Evolutionary conservation across 2,888 invertebrate species (phyloP).

Genomic region (Miltochrista miniata): DNA sequence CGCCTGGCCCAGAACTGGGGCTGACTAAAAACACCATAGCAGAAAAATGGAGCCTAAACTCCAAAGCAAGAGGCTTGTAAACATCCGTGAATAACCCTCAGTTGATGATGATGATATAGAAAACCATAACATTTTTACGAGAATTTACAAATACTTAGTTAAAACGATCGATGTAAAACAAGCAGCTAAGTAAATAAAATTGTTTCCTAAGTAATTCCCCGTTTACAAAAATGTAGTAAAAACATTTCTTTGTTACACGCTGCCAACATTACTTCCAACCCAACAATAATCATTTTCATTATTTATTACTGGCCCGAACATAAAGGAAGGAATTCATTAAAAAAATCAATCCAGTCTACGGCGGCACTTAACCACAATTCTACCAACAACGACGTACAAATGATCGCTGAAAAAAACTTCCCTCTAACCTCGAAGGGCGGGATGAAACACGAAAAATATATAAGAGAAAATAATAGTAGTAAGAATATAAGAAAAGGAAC

Average conservation of each 20-base stretch:
- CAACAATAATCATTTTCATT: conserved; percentile 50
- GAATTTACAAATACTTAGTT: too few relatives aligned
- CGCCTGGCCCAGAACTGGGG: too few relatives aligned
- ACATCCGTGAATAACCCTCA: too few relatives aligned
- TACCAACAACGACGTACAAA: conserved; percentile 76
- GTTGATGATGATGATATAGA: too few relatives aligned
- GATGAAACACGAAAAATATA: conserved; percentile 79
- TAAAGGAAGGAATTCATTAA: conserved; percentile 76
- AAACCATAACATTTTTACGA: too few relatives aligned
- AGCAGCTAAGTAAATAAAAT: neutral
- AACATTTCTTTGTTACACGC: conserved; percentile 24
- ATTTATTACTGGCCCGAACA: conserved; percentile 63
- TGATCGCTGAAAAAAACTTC: conserved; percentile 70
- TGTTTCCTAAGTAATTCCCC: neutral
- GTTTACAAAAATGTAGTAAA: conserved; percentile 2
- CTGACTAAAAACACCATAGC: too few relatives aligned
- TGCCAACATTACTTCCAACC: conserved; percentile 32
- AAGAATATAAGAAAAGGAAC: conserved; percentile 72
- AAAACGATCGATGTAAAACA: neutral
- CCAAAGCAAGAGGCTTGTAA: too few relatives aligned
- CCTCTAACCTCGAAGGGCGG: conserved; percentile 53
- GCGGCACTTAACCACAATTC: conserved; percentile 72
- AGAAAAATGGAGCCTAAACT: too few relatives aligned
- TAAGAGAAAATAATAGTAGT: conserved; percentile 80
- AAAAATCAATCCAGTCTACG: conserved; percentile 64